phyloP scores from a whole-genome alignment of 30 jellyfish, hydroid and myxozoan species.

The Hydra vulgaris region DNA sequence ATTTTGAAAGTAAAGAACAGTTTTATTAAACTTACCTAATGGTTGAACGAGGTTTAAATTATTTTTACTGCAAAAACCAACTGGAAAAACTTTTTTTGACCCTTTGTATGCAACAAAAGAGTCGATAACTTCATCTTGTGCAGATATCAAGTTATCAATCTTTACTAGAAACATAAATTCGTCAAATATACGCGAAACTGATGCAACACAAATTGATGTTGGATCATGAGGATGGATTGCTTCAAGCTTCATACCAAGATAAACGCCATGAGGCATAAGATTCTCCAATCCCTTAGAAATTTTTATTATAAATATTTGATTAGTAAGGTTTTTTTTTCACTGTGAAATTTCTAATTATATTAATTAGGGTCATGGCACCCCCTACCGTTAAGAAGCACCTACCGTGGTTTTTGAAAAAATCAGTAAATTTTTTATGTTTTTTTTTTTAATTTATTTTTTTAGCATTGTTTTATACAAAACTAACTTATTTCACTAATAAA shows the following conservation, averaged over 20 bases:
- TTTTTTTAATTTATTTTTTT: too few species aligned
- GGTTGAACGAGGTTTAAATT: conserved; percentile 70
- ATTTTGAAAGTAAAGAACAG: too few species aligned
- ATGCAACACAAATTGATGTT: conserved; percentile 71
- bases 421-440: too few species aligned
- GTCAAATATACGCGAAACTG: conserved; percentile 83
- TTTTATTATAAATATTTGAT: background rate
- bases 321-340: too few species aligned
- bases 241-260: conserved; percentile 87
- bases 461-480: too few species aligned
- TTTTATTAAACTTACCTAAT: conserved; percentile 40
- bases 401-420: too few species aligned
- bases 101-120: conserved; percentile 71
- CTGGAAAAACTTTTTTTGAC: conserved; percentile 69
- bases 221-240: conserved; percentile 90
- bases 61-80: conserved; percentile 81
- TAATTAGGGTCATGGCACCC: too few species aligned
- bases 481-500: too few species aligned
- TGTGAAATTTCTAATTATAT: too few species aligned
- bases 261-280: conserved; percentile 41
- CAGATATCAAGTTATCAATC: conserved; percentile 70
- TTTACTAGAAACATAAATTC: conserved; percentile 57
- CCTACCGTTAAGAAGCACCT: too few species aligned
- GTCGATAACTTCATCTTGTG: conserved; percentile 53
- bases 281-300: conserved; percentile 21